Base-by-base conservation (phyloP, 2,888 invertebrate genomes). In the Dryomyza anilis region DNA sequence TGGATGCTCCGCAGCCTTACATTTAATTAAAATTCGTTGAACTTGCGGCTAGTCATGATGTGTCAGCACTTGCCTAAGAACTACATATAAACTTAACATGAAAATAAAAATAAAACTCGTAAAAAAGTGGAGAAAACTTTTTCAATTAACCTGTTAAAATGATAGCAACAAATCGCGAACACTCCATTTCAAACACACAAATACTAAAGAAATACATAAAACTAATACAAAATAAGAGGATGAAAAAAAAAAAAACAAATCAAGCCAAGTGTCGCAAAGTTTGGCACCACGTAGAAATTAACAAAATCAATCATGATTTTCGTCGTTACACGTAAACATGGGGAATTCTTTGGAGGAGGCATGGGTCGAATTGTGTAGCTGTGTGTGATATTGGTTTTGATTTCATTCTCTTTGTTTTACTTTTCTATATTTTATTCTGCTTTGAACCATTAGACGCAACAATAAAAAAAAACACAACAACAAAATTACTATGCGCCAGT, bases 261-360 rank as follows among this genome's bases (percentile, higher is more conserved):
- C n/a, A n/a, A n/a, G n/a, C n/a, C n/a, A n/a, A n/a, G n/a, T n/a
- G n/a, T n/a, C n/a, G n/a, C n/a, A n/a, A n/a, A n/a, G n/a, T n/a
- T n/a, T n/a, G n/a, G n/a, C n/a, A n/a, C n/a, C 59, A 59, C 60
- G 60, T 60, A 60, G 48, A 50, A 48, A 60, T 60, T 48, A 60
- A 53, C 39, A 29, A 45, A 62, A 62, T 62, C 53, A 62, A 53
- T 62, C 62, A 55, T 23, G 46, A 23, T 3, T 61, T 50, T 45
- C 21, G 43, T 45, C 45, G 16, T 8, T 27, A 7, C 33, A 33
- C 33, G 33, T 12, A 8, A 33, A 12, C 7, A 12, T 12, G 33
- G 33, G 12, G 33, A 33, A 33, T n/a, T n/a, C n/a, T n/a, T n/a
- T n/a, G 33, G 33, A 33, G 33, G 33, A 33, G 33, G 12, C 33